phyloP scores from a whole-genome alignment of 2,888 invertebrate species.

The Acleris literana region DNA sequence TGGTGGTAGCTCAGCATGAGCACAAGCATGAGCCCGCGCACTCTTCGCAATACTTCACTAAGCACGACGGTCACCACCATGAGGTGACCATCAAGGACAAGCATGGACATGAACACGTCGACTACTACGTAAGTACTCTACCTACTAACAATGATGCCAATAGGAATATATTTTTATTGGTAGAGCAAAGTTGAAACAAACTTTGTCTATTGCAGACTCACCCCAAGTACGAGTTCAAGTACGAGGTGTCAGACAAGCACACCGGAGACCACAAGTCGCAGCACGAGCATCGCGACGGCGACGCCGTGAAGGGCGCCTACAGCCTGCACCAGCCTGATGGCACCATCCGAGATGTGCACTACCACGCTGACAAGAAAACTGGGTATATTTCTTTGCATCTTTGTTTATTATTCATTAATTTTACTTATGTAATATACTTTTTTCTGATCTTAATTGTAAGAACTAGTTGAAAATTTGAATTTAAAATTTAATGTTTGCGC shows the following conservation, averaged over 20 bases:
- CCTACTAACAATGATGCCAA: not conserved
- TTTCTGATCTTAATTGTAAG: no score
- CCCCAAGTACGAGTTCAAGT: constrained; percentile 74
- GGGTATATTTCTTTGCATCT: no score
- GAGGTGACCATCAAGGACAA: constrained; percentile 50
- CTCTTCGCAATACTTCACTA: constrained; percentile 67
- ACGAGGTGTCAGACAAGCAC: constrained; percentile 71
- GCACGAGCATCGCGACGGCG: constrained; percentile 67
- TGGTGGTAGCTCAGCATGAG: constrained; percentile 55
- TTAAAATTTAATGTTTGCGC: no score
- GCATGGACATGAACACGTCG: constrained; percentile 49
- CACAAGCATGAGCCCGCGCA: constrained; percentile 61
- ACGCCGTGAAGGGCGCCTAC: constrained; percentile 71
- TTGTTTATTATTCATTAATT: no score
- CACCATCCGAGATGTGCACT: constrained; percentile 67
- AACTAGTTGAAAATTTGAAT: no score
- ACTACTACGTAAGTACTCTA: constrained; percentile 52
- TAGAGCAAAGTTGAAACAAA: no score
- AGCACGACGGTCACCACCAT: constrained; percentile 63
- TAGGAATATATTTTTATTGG: no score
- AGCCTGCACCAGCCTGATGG: constrained; percentile 67
- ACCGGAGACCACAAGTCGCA: constrained; percentile 75
- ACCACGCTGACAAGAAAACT: constrained; percentile 61
- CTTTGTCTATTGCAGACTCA: constrained; percentile 47
- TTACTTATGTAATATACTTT: no score